Base-by-base conservation (phyloP, 1,140 invertebrate species). In the Drosophila willistoni region DNA sequence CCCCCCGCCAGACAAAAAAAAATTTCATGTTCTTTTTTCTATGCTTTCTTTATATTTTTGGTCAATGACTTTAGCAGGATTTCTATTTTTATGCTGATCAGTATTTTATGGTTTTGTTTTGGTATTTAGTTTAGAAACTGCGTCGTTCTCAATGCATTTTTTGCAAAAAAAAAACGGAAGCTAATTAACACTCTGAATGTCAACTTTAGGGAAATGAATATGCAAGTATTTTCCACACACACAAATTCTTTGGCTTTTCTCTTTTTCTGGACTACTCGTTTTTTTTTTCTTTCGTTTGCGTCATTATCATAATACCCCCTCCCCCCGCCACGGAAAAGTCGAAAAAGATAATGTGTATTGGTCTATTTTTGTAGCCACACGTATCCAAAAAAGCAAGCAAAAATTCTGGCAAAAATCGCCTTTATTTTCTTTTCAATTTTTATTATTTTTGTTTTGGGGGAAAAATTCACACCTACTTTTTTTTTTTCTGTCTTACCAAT, bases 291-390 rank as follows among this genome's bases (percentile, higher is more conserved):
- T 36, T 19, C 3, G 10, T 59, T 59, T 59, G 56, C 56, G 56
- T 59, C 56, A 59, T 36, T 17, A 51, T 51, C 17, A 51, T 51
- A 51, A 51, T 51, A 51, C 44, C 19, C 7, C 17, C 17, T 17
- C 44, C 44, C 6, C 17, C 44, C 17, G 7, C 17, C 44, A 47
- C 57, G 63, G 61, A 59, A 64, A 76, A 70, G 47, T 76, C 57
- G 36, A 76, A 68, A 76, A 63, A 54, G 47, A 73, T 76, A 62
- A 73, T 76, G 73, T 76, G 51, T 75, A 69, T 75, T 41, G n/a
- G 4, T 76, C 68, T 76, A 77, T 77, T 77, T 77, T 77, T 77
- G 73, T 61, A 70, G 73, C 59, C 73, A 64, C 73, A 70, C 73
- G 73, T 70, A 76, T 42, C 33, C 56, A 57, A 57, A 57, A 57